Conservation (phyloP, 2,797 vertebrate species). For the Limnodromus scolopaceus region DNA sequence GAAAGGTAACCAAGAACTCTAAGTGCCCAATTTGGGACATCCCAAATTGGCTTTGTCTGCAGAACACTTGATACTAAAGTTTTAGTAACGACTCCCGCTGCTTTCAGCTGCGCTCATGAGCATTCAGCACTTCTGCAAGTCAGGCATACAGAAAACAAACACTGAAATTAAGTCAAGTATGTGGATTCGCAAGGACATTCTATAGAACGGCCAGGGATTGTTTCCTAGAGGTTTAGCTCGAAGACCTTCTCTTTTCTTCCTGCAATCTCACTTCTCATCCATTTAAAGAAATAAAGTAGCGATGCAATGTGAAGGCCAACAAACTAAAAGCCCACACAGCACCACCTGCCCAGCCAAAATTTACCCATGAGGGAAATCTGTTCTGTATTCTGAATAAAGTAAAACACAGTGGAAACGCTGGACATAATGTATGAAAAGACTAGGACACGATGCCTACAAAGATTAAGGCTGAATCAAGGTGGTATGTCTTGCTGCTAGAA, state of each 20-base stretch:
- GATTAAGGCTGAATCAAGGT: background rate
- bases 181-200: background rate
- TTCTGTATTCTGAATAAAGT: background rate
- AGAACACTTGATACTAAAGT: background rate
- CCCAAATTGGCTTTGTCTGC: background rate
- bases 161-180: background rate
- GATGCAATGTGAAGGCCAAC: fast-evolving
- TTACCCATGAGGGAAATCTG: background rate
- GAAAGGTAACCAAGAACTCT: background rate
- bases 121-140: background rate
- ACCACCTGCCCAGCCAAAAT: background rate
- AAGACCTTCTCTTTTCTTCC: background rate
- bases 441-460: background rate
- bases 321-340: background rate
- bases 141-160: background rate
- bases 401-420: background rate
- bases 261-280: background rate
- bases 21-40: background rate
- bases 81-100: background rate
- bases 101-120: background rate
- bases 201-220: background rate
- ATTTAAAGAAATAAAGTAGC: background rate
- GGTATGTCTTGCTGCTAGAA: background rate
- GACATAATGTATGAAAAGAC: background rate
- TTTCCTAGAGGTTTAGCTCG: background rate